Evolutionary conservation across 2,113 vertebrate genomes (phyloP).

Genomic region (Corvus cornix): DNA sequence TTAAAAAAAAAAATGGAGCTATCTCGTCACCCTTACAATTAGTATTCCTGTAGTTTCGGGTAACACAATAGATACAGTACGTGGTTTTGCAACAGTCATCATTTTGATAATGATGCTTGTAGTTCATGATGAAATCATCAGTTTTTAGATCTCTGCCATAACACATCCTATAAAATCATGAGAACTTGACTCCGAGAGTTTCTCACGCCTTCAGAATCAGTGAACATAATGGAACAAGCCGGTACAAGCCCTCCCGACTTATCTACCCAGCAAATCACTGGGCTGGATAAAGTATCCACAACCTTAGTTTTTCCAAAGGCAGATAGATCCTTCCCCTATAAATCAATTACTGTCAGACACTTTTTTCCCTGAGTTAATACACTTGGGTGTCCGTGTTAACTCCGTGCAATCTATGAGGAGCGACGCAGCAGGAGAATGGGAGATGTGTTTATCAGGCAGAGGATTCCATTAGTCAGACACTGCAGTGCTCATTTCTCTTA

Average conservation of each 20-base stretch:
- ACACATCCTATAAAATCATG: conserved; percentile 88
- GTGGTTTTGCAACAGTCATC: conserved; percentile 81
- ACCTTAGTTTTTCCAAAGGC: conserved; percentile 50
- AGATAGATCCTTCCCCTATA: conserved; percentile 13
- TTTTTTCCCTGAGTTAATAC: background rate
- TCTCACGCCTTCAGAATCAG: conserved; percentile 91
- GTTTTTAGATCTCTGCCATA: conserved; percentile 79
- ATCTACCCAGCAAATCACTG: conserved; percentile 62
- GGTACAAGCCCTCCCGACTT: conserved; percentile 82
- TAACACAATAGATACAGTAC: conserved; percentile 68
- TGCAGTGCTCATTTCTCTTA: conserved; percentile 43
- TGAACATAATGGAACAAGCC: conserved; percentile 81
- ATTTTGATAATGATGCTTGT: conserved; percentile 73
- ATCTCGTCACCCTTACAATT: conserved; percentile 22
- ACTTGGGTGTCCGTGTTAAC: background rate
- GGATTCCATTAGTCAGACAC: conserved; percentile 29
- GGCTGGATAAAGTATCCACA: conserved; percentile 63
- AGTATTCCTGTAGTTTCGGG: conserved; percentile 54
- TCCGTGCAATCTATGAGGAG: background rate
- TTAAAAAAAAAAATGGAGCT: background rate
- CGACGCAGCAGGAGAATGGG: background rate
- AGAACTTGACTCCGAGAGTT: conserved; percentile 88
- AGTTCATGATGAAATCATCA: conserved; percentile 82
- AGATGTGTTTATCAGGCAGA: conserved; percentile 22
- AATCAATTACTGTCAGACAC: conserved; percentile 23